These are phyloP conservation scores for Scaptodrosophila lebanonensis DNA, from an alignment of 1,140 invertebrate genomes.

Conservation along the genomic window DNA sequence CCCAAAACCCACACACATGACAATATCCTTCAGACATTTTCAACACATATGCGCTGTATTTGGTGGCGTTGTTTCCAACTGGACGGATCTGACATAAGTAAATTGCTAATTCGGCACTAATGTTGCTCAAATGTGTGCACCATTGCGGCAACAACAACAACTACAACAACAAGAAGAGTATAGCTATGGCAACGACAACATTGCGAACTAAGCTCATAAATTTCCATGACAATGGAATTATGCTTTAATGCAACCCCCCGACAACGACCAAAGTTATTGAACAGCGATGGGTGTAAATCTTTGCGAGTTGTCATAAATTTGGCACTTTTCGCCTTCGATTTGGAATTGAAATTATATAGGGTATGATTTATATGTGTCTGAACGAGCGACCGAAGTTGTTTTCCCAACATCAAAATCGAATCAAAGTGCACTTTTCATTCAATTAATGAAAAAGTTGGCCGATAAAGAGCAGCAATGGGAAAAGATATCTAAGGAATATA, in stretches of 20 bases:
- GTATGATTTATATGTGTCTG: constrained; percentile 38
- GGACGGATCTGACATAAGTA: constrained; percentile 38
- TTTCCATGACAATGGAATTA: constrained; percentile 51
- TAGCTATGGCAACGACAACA: constrained; percentile 35
- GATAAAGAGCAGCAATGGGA: background rate
- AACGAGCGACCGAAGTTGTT: background rate
- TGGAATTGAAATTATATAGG: constrained; percentile 27
- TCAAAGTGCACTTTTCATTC: constrained; percentile 41
- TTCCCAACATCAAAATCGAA: constrained; percentile 15
- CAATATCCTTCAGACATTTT: background rate
- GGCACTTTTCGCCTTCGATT: constrained; percentile 41
- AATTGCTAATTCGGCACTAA: constrained; percentile 38
- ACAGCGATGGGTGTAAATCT: constrained; percentile 40
- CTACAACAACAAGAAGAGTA: too few species aligned
- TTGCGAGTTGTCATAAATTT: constrained; percentile 44
- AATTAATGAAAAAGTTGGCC: constrained; percentile 29
- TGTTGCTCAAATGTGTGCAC: constrained; percentile 47
- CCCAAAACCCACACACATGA: constrained; percentile 24
- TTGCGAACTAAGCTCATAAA: constrained; percentile 48
- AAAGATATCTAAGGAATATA: too few species aligned
- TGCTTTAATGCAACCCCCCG: constrained; percentile 40
- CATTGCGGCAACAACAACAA: constrained; percentile 16
- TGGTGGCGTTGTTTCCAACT: too few species aligned
- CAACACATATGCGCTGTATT: constrained; percentile 39
- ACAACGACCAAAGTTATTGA: constrained; percentile 51